Conservation (phyloP, 1,140 invertebrate species). For the Uloborus diversus region DNA sequence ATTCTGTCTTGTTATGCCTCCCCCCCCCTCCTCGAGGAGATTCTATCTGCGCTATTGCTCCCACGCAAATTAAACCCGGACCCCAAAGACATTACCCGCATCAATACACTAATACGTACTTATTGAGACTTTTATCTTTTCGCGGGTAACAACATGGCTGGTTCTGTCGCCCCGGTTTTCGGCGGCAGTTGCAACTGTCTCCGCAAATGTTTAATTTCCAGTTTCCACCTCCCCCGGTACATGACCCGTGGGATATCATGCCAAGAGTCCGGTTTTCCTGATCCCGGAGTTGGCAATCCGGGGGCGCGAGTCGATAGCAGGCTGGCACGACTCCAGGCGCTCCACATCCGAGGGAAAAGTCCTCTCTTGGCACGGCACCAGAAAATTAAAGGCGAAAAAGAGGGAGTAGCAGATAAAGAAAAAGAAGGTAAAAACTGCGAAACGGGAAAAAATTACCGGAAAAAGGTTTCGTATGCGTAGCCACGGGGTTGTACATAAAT, state of each 20-base stretch:
- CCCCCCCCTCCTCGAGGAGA: too few species aligned
- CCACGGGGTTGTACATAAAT: not conserved
- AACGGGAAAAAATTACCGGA: conserved; percentile 6
- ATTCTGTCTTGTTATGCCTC: too few species aligned
- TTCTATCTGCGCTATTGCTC: too few species aligned
- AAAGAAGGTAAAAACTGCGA: not conserved
- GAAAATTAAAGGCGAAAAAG: conserved; percentile 4
- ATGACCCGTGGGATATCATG: not conserved
- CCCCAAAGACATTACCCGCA: too few species aligned
- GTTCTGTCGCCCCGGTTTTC: too few species aligned
- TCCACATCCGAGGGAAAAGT: too few species aligned
- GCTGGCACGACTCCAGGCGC: conserved; percentile 35
- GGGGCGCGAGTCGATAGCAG: conserved; percentile 17
- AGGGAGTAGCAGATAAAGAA: not conserved
- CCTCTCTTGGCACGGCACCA: conserved; percentile 20
- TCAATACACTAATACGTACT: too few species aligned
- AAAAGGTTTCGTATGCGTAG: not conserved
- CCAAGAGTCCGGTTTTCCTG: not conserved
- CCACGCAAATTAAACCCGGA: too few species aligned
- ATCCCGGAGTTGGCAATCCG: not conserved
- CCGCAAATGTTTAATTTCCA: too few species aligned
- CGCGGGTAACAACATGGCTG: too few species aligned
- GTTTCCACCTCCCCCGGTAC: not conserved
- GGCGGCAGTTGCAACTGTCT: too few species aligned
- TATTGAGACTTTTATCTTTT: too few species aligned